Evolutionary conservation across 2,113 vertebrate genomes (phyloP).

Genomic region (Macrotis lagotis): DNA sequence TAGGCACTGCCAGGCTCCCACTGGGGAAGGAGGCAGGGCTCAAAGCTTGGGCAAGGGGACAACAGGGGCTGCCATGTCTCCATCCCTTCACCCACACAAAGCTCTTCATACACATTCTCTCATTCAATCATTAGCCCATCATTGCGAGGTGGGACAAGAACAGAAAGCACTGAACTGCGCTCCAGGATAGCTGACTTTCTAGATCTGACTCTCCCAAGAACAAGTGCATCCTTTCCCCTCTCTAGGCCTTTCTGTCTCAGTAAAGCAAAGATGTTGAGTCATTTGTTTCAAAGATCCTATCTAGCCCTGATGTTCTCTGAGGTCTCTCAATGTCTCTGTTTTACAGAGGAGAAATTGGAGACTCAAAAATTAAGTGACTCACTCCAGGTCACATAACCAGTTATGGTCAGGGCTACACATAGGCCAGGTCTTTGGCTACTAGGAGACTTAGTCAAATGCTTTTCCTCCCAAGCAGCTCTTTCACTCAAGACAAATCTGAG

Average conservation of each 20-base stretch:
- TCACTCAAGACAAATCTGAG: background rate
- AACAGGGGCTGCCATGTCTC: background rate
- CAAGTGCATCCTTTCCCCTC: background rate
- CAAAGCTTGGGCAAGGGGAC: too few species aligned
- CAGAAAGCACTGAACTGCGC: background rate
- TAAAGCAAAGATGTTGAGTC: background rate
- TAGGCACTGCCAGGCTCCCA: background rate
- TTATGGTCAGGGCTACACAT: background rate
- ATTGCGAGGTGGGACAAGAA: background rate
- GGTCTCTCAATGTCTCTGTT: background rate
- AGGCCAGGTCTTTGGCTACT: background rate
- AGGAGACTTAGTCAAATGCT: background rate
- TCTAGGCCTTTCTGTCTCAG: background rate
- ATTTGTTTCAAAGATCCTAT: background rate
- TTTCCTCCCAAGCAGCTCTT: background rate
- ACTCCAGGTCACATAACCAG: background rate
- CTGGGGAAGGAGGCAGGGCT: background rate
- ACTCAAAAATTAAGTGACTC: background rate
- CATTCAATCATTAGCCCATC: background rate
- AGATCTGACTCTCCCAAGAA: background rate
- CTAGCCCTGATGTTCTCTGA: background rate
- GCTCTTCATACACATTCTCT: background rate
- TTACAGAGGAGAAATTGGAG: background rate
- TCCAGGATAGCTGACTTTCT: background rate
- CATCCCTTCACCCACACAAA: background rate